A percentile compares a stretch with the other conserved stretches of the same genome.
phyloP scores from a whole-genome alignment of 2,888 invertebrate genomes.

The Teinopalpus imperialis region DNA sequence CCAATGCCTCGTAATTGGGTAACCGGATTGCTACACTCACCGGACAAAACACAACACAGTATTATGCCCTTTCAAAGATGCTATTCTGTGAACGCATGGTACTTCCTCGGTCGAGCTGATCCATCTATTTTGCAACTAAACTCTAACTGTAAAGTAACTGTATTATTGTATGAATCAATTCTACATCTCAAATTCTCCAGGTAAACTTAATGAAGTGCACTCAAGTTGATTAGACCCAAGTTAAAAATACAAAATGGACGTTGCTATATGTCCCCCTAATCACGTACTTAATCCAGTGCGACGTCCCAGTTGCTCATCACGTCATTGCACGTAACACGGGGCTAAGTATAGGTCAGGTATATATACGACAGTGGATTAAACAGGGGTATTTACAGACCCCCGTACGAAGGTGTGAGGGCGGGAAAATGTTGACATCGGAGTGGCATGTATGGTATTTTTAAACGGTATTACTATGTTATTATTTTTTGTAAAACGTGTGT shows the following conservation, averaged over 20 bases:
- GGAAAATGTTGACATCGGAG: slow-evolving; percentile 12
- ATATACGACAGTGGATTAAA: slow-evolving; percentile 15
- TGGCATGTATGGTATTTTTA: slow-evolving; percentile 5
- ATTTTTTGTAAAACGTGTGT: no score
- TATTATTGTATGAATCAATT: no score
- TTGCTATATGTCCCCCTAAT: slow-evolving; percentile 3
- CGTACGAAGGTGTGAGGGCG: slow-evolving; percentile 5
- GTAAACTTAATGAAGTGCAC: slow-evolving; percentile 10
- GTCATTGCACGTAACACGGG: slow-evolving; percentile 11
- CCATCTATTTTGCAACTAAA: no score
- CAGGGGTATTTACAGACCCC: slow-evolving; percentile 8
- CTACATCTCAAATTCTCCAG: neutral
- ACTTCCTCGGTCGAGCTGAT: no score
- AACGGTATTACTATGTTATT: neutral
- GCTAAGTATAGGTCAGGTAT: slow-evolving; percentile 19
- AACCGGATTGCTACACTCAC: no score
- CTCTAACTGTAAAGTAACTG: no score
- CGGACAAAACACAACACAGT: no score
- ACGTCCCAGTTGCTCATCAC: slow-evolving; percentile 17
- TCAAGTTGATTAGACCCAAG: slow-evolving; percentile 2
- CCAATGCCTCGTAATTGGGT: no score
- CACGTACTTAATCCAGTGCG: neutral
- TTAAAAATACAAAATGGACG: slow-evolving; percentile 18
- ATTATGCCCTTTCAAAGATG: no score
- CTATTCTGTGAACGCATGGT: no score